Base-by-base conservation (phyloP, 1,140 invertebrate species). In the Mya arenaria region DNA sequence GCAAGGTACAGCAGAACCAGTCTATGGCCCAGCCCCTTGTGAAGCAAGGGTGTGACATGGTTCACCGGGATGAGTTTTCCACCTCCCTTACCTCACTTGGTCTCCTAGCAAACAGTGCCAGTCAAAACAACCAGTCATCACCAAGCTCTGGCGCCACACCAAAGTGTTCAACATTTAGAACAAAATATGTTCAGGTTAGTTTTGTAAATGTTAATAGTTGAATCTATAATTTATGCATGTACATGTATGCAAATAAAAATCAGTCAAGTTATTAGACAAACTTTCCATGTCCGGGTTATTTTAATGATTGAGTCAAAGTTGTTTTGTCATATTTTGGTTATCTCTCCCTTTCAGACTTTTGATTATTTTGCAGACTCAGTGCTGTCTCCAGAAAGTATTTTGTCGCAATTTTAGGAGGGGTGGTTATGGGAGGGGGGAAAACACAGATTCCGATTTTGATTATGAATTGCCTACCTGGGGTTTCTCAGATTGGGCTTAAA, bases 1-100 rank as follows among this genome's bases (percentile, higher is more conserved):
- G 93, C 36, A 94, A 94, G 84, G 84, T 95, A 41, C 85, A 94
- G 36, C 91, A 92, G 69, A 94, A 95, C 85, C 92, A 92, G 58
- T 85, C 90, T 5, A 92, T 90, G 13, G 60, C 90, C 4, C 68
- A 82, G 65, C 62, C 83, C 4, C 75, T 90, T 23, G 72, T 92
- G 25, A 62, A 71, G 28, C 84, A 88, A 79, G 71, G 94, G 1
- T 94, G 94, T 77, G 92, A 94, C 78, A 85, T 95, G 44, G 94
- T 95, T 25, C 94, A 94, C 74, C 92, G 94, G 41, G 94, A 95
- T 79, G 92, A 94, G 83, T 95, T 95, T 84, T 94, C 93, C 19
- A 91, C 94, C 84, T 93, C 94, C 10, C 83, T 95, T n/a, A 88
- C 94, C 6, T 93, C 92, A 80, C 89, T 95, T 30, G 94, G 93